Evolutionary conservation across 2,797 vertebrate species (phyloP).

Genomic region (Chaetophractus vellerosus): DNA sequence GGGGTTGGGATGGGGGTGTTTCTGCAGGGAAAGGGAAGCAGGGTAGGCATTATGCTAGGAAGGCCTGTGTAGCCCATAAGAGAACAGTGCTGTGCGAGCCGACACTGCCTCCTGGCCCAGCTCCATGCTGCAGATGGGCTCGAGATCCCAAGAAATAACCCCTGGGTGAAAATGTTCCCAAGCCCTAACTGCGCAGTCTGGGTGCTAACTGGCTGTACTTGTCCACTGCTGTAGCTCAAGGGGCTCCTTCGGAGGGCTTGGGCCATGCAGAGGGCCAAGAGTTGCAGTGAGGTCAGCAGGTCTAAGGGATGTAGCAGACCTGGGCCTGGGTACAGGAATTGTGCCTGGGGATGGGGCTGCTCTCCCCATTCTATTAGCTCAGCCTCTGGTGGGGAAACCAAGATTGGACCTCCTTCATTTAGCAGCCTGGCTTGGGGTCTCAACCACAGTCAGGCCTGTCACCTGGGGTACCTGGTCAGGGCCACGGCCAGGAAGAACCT

Average conservation of each 20-base stretch:
- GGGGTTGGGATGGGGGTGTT: background rate
- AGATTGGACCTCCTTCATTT: background rate
- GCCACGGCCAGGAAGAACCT: background rate
- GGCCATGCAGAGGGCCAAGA: background rate
- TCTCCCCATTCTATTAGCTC: background rate
- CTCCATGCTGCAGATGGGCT: background rate
- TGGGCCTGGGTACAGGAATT: background rate
- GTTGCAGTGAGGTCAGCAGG: background rate
- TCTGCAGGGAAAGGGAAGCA: constrained; percentile 68
- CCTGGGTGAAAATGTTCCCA: background rate
- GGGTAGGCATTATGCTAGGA: constrained; percentile 47
- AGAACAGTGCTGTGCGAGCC: background rate
- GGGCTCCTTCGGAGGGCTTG: background rate
- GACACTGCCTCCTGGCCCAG: background rate
- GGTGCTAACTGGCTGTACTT: background rate
- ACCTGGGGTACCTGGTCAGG: background rate
- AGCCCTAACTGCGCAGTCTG: background rate
- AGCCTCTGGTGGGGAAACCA: constrained; percentile 22
- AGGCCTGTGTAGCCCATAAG: background rate
- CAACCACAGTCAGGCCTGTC: background rate
- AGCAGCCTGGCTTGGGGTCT: background rate
- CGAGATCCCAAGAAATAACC: background rate
- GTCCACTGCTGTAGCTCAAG: background rate
- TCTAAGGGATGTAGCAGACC: background rate
- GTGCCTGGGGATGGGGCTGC: background rate